Evolutionary conservation across 2,113 vertebrate genomes (phyloP).

Genomic region (Ciconia maguari): DNA sequence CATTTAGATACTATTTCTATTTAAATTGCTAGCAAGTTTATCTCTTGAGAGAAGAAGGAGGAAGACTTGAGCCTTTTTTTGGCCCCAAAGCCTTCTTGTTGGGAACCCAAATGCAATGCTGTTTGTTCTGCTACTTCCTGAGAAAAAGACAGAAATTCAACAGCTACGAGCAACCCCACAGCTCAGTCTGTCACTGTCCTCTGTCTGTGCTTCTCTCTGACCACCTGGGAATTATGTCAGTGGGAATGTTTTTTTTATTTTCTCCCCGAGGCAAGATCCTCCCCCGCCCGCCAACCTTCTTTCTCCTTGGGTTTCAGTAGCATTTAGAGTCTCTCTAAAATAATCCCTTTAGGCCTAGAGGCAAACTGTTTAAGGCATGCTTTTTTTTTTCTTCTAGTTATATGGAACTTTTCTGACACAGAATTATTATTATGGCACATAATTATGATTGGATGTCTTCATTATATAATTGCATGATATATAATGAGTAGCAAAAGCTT

Average conservation of each 20-base stretch:
- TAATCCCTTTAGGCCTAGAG: not conserved
- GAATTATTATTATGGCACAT: not conserved
- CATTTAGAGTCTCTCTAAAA: not conserved
- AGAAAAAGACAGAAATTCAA: not conserved
- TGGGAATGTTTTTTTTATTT: not conserved
- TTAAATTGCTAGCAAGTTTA: not conserved
- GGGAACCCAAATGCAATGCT: not conserved
- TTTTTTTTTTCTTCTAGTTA: not conserved
- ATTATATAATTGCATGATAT: slow-evolving; percentile 21
- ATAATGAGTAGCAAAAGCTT: slow-evolving; percentile 29
- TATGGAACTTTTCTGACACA: not conserved
- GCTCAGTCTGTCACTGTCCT: not conserved
- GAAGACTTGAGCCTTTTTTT: not conserved
- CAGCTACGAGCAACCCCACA: not conserved
- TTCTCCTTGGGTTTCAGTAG: not conserved
- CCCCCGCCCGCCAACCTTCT: not conserved
- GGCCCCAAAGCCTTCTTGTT: not conserved
- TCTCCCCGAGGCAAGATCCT: not conserved
- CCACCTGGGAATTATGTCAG: not conserved
- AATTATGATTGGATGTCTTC: slow-evolving; percentile 34
- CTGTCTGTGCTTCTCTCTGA: not conserved
- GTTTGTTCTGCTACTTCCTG: not conserved
- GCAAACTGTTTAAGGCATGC: not conserved
- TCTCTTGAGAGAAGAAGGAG: not conserved
- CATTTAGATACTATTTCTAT: not conserved